Conservation (phyloP, 1,140 invertebrate genomes). For the Kradibia gibbosae region DNA sequence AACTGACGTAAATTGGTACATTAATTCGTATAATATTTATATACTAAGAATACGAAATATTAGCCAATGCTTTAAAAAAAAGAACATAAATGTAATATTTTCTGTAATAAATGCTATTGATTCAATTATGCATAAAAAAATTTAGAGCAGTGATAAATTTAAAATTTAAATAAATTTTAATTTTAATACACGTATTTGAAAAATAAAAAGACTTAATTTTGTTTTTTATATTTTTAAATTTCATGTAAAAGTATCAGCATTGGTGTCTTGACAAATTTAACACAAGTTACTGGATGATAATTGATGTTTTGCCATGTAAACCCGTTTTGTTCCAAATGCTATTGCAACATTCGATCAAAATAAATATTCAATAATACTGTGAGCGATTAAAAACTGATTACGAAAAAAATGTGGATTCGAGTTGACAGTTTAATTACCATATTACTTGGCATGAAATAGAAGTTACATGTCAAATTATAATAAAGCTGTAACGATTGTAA, state of each 20-base stretch:
- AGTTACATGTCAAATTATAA: not conserved
- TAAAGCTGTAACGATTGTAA: slow-evolving; percentile 7
- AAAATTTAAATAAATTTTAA: too few relatives aligned
- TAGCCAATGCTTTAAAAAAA: slow-evolving; percentile 35
- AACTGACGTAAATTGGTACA: not conserved
- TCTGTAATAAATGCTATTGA: slow-evolving; percentile 12
- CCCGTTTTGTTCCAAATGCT: not conserved
- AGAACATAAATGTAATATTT: slow-evolving; percentile 15
- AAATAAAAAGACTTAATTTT: not conserved
- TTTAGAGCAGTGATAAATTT: not conserved
- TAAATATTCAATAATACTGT: not conserved
- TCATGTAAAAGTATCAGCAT: not conserved
- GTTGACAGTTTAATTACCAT: not conserved
- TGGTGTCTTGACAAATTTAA: too few relatives aligned
- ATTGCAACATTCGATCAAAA: not conserved
- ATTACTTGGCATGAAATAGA: slow-evolving; percentile 17
- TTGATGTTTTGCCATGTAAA: not conserved
- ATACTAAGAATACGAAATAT: slow-evolving; percentile 37
- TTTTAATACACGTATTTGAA: too few relatives aligned
- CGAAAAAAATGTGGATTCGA: not conserved
- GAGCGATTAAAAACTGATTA: not conserved
- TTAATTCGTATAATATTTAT: not conserved
- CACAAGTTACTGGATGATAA: too few relatives aligned
- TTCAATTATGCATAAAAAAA: slow-evolving; percentile 5
- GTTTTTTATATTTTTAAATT: not conserved